Evolutionary conservation across 2,113 vertebrate genomes (phyloP).

Genomic region (Prolemur simus): DNA sequence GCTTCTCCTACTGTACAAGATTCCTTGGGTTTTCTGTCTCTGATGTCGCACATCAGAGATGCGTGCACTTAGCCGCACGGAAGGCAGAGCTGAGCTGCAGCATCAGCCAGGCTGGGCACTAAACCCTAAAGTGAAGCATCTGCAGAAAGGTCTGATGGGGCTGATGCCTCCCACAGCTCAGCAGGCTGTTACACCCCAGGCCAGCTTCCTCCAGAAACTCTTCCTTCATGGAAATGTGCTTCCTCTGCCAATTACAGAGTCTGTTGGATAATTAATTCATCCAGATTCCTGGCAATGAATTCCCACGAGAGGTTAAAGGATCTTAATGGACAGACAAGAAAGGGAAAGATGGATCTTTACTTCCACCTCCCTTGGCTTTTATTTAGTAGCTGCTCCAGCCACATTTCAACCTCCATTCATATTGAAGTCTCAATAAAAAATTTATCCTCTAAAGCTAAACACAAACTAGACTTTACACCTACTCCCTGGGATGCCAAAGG

Average conservation of each 20-base stretch:
- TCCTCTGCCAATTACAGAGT: conserved; percentile 90
- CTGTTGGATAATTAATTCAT: conserved; percentile 91
- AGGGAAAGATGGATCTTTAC: conserved; percentile 79
- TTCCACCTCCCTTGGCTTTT: conserved; percentile 85
- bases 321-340: conserved; percentile 85
- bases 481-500: conserved; percentile 85
- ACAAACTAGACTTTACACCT: conserved; percentile 87
- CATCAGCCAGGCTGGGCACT: conserved; percentile 85
- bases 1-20: conserved; percentile 85
- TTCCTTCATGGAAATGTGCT: conserved; percentile 91
- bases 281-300: conserved; percentile 89
- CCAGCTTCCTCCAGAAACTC: conserved; percentile 92
- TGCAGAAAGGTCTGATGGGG: conserved; percentile 70
- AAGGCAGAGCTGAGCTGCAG: conserved; percentile 84
- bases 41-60: conserved; percentile 87
- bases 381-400: conserved; percentile 81
- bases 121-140: conserved; percentile 76
- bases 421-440: conserved; percentile 86
- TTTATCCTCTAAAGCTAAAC: conserved; percentile 85
- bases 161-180: conserved; percentile 76
- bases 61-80: conserved; percentile 85
- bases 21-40: conserved; percentile 86
- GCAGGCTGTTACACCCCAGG: conserved; percentile 87
- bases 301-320: conserved; percentile 86
- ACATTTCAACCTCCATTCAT: conserved; percentile 82